Conservation (phyloP, 2,888 invertebrate genomes). For the Agonum fuliginosum region DNA sequence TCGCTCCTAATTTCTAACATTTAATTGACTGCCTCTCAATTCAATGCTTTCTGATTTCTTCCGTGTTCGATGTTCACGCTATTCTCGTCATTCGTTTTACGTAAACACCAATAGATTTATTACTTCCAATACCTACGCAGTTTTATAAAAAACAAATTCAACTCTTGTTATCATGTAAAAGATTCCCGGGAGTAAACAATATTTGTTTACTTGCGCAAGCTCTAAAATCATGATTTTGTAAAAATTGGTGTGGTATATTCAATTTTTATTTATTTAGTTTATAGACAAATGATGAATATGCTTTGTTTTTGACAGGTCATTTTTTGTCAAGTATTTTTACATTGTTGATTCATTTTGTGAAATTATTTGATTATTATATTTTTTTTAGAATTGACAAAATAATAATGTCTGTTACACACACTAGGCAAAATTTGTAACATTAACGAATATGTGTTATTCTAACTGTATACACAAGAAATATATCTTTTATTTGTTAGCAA, state of each 20-base stretch:
- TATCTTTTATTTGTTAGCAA: no score
- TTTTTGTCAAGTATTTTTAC: conserved; percentile 15
- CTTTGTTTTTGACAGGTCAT: conserved; percentile 29
- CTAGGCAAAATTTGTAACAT: no score
- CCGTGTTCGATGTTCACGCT: no score
- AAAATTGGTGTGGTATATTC: no score
- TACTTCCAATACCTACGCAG: background rate
- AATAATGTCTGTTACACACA: background rate
- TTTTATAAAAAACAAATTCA: no score
- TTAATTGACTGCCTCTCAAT: background rate
- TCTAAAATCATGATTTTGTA: no score
- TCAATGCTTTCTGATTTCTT: background rate
- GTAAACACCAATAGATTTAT: background rate
- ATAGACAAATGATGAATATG: background rate
- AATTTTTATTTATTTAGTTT: conserved; percentile 24
- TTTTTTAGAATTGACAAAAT: background rate
- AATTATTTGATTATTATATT: background rate
- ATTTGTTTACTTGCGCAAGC: no score
- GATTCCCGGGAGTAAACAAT: no score
- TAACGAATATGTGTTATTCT: no score
- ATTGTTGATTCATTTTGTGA: conserved; percentile 4
- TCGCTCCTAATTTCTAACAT: background rate
- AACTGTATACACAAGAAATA: no score
- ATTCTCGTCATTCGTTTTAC: background rate
- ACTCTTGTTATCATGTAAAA: no score